Evolutionary conservation across 2,113 vertebrate species (phyloP).

Genomic region (Parus major): DNA sequence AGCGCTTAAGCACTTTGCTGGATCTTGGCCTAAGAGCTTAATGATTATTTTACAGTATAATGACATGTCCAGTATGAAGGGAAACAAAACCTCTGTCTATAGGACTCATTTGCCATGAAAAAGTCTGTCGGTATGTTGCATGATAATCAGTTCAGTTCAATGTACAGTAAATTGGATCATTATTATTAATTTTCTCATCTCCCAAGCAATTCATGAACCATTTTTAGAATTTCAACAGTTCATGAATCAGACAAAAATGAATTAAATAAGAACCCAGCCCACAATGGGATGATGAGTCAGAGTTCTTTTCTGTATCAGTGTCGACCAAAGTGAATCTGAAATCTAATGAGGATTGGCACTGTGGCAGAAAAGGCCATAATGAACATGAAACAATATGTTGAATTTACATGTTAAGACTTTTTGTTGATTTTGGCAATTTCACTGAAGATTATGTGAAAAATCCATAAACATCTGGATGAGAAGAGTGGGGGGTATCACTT

Average conservation of each 20-base stretch:
- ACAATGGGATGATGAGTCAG: constrained; percentile 82
- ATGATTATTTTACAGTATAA: constrained; percentile 71
- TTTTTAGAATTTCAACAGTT: constrained; percentile 80
- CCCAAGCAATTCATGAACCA: constrained; percentile 78
- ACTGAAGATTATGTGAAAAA: constrained; percentile 80
- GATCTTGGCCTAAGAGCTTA: constrained; percentile 64
- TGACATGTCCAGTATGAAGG: constrained; percentile 71
- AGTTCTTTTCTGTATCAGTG: constrained; percentile 75
- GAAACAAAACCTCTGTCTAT: constrained; percentile 70
- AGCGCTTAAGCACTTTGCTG: constrained; percentile 44
- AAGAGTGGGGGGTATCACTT: constrained; percentile 66
- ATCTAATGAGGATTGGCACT: constrained; percentile 78
- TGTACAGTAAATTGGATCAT: constrained; percentile 80
- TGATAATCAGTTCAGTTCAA: constrained; percentile 81
- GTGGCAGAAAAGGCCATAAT: constrained; percentile 82
- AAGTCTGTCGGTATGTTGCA: constrained; percentile 74
- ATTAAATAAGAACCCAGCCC: constrained; percentile 73
- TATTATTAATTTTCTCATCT: constrained; percentile 84
- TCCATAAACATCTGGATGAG: constrained; percentile 81
- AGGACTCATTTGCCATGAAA: constrained; percentile 71
- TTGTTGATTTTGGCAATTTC: constrained; percentile 83
- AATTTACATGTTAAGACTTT: constrained; percentile 84
- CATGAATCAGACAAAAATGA: constrained; percentile 83
- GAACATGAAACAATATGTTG: constrained; percentile 82
- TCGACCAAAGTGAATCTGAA: constrained; percentile 79